Evolutionary conservation across 2,797 vertebrate species (phyloP).

Genomic region (Streptopelia turtur): DNA sequence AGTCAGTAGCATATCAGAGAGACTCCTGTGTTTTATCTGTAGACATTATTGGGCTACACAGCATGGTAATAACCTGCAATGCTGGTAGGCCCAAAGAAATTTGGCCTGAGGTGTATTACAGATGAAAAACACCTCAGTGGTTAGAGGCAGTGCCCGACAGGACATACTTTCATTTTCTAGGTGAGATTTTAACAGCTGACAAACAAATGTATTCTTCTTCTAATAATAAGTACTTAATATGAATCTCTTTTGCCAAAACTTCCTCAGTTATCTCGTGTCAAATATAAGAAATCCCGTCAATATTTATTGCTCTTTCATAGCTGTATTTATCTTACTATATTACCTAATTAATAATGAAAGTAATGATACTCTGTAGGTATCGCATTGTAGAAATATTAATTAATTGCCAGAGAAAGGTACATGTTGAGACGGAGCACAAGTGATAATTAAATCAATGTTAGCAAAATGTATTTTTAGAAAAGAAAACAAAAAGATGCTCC

Average conservation of each 20-base stretch:
- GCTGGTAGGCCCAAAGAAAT: not conserved
- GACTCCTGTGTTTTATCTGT: not conserved
- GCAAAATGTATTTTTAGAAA: not conserved
- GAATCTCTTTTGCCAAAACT: not conserved
- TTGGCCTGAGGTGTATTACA: not conserved
- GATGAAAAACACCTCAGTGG: not conserved
- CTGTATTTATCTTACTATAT: not conserved
- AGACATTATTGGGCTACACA: not conserved
- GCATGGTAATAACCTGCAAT: not conserved
- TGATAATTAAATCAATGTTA: not conserved
- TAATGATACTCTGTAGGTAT: not conserved
- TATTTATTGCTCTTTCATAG: not conserved
- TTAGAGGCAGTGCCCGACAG: fast-evolving
- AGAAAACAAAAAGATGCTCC: not conserved
- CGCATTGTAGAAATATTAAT: not conserved
- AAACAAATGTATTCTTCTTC: not conserved
- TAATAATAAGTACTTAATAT: not conserved
- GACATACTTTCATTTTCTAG: not conserved
- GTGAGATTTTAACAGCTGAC: not conserved
- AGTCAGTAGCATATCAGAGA: not conserved
- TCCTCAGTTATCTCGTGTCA: not conserved
- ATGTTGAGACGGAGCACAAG: not conserved
- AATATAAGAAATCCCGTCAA: not conserved
- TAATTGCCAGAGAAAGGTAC: not conserved
- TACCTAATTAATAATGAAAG: not conserved